phyloP scores from a whole-genome alignment of 2,888 invertebrate genomes.

The Physocephala rufipes region DNA sequence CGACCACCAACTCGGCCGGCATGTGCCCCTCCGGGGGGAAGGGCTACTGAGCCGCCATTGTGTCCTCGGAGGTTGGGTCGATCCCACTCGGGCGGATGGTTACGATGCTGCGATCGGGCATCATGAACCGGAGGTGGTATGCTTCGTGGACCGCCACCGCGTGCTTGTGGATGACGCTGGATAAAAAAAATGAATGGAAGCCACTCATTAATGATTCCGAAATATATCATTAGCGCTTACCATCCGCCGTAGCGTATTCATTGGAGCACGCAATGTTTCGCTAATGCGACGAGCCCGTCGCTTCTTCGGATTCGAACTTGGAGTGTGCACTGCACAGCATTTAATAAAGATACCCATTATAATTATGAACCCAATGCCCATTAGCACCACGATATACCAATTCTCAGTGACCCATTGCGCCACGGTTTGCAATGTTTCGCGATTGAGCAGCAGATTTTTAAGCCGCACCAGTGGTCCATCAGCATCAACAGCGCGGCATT shows the following conservation, averaged over 20 bases:
- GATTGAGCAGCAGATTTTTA: slow-evolving; percentile 94
- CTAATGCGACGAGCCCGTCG: slow-evolving; percentile 93
- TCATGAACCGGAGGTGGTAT: slow-evolving; percentile 68
- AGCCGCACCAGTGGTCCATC: slow-evolving; percentile 96
- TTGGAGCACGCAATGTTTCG: slow-evolving; percentile 89
- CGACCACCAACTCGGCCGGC: slow-evolving; percentile 69
- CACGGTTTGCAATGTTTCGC: slow-evolving; percentile 85
- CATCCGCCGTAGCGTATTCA: slow-evolving; percentile 91
- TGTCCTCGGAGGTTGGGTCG: slow-evolving; percentile 53
- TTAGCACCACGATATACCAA: slow-evolving; percentile 95
- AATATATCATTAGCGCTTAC: slow-evolving; percentile 64
- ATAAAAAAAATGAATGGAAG: not conserved
- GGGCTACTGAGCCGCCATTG: slow-evolving; percentile 56
- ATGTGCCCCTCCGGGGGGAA: slow-evolving; percentile 57
- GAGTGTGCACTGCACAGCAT: slow-evolving; percentile 99
- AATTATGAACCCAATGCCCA: slow-evolving; percentile 90
- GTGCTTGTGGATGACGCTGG: slow-evolving; percentile 66
- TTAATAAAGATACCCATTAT: slow-evolving; percentile 99
- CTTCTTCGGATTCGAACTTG: slow-evolving; percentile 97
- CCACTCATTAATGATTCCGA: not conserved
- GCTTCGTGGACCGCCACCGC: slow-evolving; percentile 63
- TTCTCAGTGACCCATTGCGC: slow-evolving; percentile 94
- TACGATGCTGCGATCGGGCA: slow-evolving; percentile 54
- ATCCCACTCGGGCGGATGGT: slow-evolving; percentile 63
- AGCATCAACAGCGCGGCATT: slow-evolving; percentile 98